Conservation (phyloP, 2,888 invertebrate genomes). For the Orthonevra nobilis region DNA sequence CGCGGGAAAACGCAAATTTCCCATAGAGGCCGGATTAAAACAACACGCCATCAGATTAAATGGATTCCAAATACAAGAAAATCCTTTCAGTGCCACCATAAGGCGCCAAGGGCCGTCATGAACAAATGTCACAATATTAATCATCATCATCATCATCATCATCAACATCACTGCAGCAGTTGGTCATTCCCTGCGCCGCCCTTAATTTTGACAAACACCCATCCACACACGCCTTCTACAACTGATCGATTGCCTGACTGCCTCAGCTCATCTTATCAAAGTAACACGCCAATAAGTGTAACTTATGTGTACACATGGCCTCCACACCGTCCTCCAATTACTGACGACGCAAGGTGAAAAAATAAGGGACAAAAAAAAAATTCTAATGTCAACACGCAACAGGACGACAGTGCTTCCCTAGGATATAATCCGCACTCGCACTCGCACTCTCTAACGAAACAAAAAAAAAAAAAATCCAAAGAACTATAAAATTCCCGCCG, state of each 20-base stretch:
- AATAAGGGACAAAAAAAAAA: conserved; percentile 28
- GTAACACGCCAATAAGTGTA: conserved; percentile 63
- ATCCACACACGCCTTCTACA: neutral
- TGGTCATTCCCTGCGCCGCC: neutral
- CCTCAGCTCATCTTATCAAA: conserved; percentile 49
- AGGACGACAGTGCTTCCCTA: too few relatives aligned
- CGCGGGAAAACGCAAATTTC: neutral
- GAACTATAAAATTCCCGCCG: neutral
- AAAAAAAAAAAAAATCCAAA: conserved; percentile 10
- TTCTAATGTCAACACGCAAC: conserved; percentile 66
- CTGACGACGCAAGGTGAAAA: conserved; percentile 43
- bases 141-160: too few relatives aligned
- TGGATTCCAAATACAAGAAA: conserved; percentile 1
- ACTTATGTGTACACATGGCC: conserved; percentile 34
- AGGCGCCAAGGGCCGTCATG: neutral
- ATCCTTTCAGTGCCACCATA: conserved; percentile 4
- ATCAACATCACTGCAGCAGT: conserved; percentile 1
- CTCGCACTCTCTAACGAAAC: too few relatives aligned
- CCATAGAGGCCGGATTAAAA: conserved; percentile 13
- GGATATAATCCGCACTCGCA: conserved; percentile 20
- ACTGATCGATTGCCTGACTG: conserved; percentile 52
- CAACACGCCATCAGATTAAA: conserved; percentile 8
- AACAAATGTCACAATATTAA: conserved; percentile 24
- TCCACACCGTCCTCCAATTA: neutral
- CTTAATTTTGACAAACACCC: neutral